Evolutionary conservation across 2,888 invertebrate species (phyloP).

Genomic region (Tachina fera): DNA sequence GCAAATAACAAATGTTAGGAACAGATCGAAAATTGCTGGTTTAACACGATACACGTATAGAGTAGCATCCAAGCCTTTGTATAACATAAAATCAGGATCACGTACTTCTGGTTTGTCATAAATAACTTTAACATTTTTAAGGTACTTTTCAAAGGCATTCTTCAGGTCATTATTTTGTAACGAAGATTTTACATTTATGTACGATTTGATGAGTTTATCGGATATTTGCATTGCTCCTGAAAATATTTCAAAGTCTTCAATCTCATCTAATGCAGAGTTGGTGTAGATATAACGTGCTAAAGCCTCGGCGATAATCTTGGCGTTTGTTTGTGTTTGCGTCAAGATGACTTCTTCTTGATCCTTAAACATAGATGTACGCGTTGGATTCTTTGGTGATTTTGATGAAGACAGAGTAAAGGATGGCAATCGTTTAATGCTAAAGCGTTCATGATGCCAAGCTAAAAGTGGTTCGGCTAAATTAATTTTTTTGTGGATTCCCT

Average conservation of each 20-base stretch:
- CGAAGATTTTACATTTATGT: constrained; percentile 89
- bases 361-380: constrained; percentile 80
- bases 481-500: constrained; percentile 96
- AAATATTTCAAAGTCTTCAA: constrained; percentile 86
- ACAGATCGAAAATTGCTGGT: constrained; percentile 98
- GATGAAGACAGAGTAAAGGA: constrained; percentile 95
- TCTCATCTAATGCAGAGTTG: constrained; percentile 81
- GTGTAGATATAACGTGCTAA: constrained; percentile 92
- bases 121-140: constrained; percentile 89
- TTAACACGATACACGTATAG: constrained; percentile 97
- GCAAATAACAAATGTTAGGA: constrained; percentile 93
- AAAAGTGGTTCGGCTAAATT: constrained; percentile 95
- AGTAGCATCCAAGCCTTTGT: constrained; percentile 90
- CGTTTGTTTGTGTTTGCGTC: constrained; percentile 84
- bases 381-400: constrained; percentile 81
- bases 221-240: constrained; percentile 90
- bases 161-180: constrained; percentile 88
- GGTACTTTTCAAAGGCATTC: constrained; percentile 89
- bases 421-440: constrained; percentile 94
- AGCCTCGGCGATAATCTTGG: constrained; percentile 91
- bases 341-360: constrained; percentile 76
- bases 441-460: constrained; percentile 99
- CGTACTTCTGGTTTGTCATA: constrained; percentile 90
- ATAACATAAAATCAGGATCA: constrained; percentile 97
- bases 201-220: constrained; percentile 88